phyloP scores from a whole-genome alignment of 2,888 invertebrate species.

The Galerucella nymphaeae region DNA sequence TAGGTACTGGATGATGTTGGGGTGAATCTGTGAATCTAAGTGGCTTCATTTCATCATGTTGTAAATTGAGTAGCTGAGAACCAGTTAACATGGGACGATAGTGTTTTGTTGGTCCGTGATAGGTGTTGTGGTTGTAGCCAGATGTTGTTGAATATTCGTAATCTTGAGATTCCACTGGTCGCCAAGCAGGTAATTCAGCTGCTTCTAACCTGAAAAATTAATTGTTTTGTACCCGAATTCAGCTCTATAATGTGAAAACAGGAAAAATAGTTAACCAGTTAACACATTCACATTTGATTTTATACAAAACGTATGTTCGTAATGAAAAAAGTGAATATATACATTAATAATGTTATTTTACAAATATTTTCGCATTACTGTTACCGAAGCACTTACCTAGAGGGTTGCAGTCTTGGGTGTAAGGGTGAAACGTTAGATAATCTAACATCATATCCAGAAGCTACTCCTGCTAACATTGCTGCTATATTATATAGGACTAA shows the following conservation, averaged over 20 bases:
- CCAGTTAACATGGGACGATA: conserved; percentile 73
- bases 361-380: not conserved
- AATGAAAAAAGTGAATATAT: too few relatives aligned
- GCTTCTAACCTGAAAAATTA: conserved; percentile 56
- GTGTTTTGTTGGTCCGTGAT: conserved; percentile 87
- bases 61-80: conserved; percentile 66
- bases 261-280: too few relatives aligned
- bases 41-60: conserved; percentile 72
- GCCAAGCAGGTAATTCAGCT: conserved; percentile 61
- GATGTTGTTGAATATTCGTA: conserved; percentile 71
- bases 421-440: conserved; percentile 87
- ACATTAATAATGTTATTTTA: not conserved
- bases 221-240: not conserved
- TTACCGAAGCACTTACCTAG: conserved; percentile 65
- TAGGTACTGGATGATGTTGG: conserved; percentile 70
- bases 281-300: too few relatives aligned
- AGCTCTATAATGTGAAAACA: too few relatives aligned
- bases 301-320: too few relatives aligned
- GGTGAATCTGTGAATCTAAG: conserved; percentile 81
- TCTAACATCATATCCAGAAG: conserved; percentile 92
- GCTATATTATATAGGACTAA: conserved; percentile 91
- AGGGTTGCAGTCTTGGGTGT: conserved; percentile 82
- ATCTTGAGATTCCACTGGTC: conserved; percentile 63
- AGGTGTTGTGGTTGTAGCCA: conserved; percentile 85
- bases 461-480: conserved; percentile 89